phyloP scores from a whole-genome alignment of 2,797 vertebrate genomes.

The Clarias laeviceps region DNA sequence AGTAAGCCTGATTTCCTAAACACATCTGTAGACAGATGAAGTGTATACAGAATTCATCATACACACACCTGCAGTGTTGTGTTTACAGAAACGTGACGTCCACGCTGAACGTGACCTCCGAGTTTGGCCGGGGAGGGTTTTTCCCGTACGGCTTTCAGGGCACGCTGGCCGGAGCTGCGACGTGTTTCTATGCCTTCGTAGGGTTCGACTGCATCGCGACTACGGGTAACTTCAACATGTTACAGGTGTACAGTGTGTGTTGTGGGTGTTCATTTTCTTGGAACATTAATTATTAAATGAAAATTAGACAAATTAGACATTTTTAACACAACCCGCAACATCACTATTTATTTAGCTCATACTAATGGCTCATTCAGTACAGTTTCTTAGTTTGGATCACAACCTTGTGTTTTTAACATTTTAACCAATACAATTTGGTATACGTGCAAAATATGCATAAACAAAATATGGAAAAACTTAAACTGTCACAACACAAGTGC shows the following conservation, averaged over 20 bases:
- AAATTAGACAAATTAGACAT: not conserved
- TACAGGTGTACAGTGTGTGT: not conserved
- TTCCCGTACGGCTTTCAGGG: slow-evolving; percentile 83
- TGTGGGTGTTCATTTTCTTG: not conserved
- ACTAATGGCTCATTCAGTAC: not conserved
- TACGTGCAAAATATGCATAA: not conserved
- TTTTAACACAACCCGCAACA: not conserved
- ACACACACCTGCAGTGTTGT: slow-evolving; percentile 6
- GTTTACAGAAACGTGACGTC: slow-evolving; percentile 72
- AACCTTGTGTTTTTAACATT: not conserved
- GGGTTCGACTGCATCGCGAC: slow-evolving; percentile 91
- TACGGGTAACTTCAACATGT: slow-evolving; percentile 64
- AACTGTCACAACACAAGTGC: not conserved
- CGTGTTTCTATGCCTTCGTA: slow-evolving; percentile 90
- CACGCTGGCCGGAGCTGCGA: slow-evolving; percentile 83
- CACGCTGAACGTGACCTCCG: slow-evolving; percentile 65
- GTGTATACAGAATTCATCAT: not conserved
- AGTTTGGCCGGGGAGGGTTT: slow-evolving; percentile 81
- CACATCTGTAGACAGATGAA: not conserved
- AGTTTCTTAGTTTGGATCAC: not conserved
- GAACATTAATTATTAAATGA: not conserved
- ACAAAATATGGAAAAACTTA: not conserved
- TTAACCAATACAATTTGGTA: not conserved
- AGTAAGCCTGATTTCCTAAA: slow-evolving; percentile 63
- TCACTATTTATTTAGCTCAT: not conserved